phyloP scores from a whole-genome alignment of 2,888 invertebrate genomes.

The Cotesia congregata region DNA sequence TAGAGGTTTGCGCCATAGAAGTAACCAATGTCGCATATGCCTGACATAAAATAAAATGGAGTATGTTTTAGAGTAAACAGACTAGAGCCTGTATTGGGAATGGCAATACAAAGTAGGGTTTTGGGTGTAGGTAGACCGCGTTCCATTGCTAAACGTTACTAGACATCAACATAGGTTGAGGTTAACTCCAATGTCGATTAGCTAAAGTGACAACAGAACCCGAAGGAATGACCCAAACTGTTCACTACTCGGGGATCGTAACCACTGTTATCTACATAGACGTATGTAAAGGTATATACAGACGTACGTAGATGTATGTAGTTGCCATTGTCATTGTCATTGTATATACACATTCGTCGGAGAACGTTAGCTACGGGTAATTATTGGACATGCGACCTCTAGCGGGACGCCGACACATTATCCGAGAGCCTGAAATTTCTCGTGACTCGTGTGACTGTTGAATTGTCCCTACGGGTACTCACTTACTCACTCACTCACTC shows the following conservation, averaged over 20 bases:
- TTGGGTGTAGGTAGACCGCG: not conserved
- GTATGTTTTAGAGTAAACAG: too few species aligned
- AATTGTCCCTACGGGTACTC: slow-evolving; percentile 16
- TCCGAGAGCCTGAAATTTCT: slow-evolving; percentile 25
- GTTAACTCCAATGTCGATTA: slow-evolving; percentile 13
- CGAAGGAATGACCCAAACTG: not conserved
- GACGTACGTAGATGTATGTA: not conserved
- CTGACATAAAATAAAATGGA: too few species aligned
- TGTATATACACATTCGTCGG: slow-evolving; percentile 7
- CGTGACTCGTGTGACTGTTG: slow-evolving; percentile 10
- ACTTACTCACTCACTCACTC: not conserved
- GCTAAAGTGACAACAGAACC: slow-evolving; percentile 10
- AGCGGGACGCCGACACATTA: slow-evolving; percentile 24
- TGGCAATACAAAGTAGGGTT: not conserved
- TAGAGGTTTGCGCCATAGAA: too few species aligned
- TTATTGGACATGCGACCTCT: not conserved
- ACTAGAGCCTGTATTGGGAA: too few species aligned
- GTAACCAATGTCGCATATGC: too few species aligned
- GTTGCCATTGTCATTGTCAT: not conserved
- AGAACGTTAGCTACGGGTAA: slow-evolving; percentile 16
- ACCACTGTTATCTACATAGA: slow-evolving; percentile 1
- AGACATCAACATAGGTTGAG: not conserved
- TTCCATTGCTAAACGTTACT: not conserved
- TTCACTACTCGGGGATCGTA: not conserved
- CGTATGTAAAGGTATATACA: not conserved